Evolutionary conservation across 1,140 invertebrate genomes (phyloP).

Genomic region (Drosophila rufa): DNA sequence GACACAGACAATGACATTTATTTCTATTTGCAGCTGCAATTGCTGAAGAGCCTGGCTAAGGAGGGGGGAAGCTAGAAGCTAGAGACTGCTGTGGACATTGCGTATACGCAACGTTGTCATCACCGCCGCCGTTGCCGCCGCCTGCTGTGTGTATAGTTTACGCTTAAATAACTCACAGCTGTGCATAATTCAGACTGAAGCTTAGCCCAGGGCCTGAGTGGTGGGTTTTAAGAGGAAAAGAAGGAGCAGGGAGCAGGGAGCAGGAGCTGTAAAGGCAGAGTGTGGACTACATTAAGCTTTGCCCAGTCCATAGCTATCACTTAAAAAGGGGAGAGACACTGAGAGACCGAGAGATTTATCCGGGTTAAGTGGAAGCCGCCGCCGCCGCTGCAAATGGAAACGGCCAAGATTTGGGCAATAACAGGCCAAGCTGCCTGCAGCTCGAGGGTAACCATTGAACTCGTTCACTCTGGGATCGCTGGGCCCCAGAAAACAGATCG

Average conservation of each 20-base stretch:
- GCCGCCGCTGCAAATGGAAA: constrained; percentile 6
- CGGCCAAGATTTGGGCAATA: constrained; percentile 28
- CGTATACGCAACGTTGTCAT: constrained; percentile 36
- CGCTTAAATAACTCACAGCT: constrained; percentile 66
- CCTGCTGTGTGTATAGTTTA: constrained; percentile 45
- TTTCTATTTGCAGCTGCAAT: constrained; percentile 62
- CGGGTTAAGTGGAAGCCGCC: constrained; percentile 32
- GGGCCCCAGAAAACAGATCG: background rate
- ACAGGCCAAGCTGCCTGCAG: background rate
- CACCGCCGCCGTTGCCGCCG: background rate
- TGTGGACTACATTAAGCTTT: constrained; percentile 5
- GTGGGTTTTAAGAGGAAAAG: no score
- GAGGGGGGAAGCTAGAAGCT: background rate
- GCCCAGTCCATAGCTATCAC: constrained; percentile 11
- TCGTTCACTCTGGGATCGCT: background rate
- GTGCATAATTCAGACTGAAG: constrained; percentile 51
- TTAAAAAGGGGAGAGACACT: background rate
- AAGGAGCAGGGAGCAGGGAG: background rate
- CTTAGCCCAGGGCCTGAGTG: background rate
- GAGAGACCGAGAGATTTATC: constrained; percentile 8
- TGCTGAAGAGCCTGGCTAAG: constrained; percentile 5
- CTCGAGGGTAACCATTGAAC: constrained; percentile 19
- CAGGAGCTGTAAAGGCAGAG: background rate
- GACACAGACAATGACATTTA: constrained; percentile 56
- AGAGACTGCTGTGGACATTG: constrained; percentile 30